phyloP scores from a whole-genome alignment of 2,797 vertebrate species.

The Geotrypetes seraphini region DNA sequence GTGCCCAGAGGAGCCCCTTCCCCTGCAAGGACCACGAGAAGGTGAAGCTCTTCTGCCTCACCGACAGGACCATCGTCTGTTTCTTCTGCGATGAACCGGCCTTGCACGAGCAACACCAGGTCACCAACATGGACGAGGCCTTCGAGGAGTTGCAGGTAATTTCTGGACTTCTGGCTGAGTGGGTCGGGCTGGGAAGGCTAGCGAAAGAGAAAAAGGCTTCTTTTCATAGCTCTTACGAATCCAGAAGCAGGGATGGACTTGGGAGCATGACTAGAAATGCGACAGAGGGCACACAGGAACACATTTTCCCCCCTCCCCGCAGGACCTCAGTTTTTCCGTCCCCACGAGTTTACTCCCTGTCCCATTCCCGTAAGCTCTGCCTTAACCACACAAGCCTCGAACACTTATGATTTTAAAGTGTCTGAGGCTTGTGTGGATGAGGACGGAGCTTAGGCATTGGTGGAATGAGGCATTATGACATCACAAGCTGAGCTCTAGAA shows the following conservation, averaged over 20 bases:
- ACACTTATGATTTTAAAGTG: too few species aligned
- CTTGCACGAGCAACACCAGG: constrained; percentile 90
- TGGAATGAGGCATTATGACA: neutral
- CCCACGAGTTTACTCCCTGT: too few species aligned
- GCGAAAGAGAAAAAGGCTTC: neutral
- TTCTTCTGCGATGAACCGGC: constrained; percentile 96
- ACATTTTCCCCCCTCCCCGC: too few species aligned
- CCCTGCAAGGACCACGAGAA: constrained; percentile 94
- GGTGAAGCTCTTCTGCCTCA: constrained; percentile 96
- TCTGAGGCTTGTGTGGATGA: too few species aligned
- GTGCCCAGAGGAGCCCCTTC: constrained; percentile 77
- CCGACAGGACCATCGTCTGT: constrained; percentile 85
- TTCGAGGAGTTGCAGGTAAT: constrained; percentile 93
- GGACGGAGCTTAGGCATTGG: constrained; percentile 5
- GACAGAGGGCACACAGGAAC: too few species aligned
- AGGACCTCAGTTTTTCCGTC: too few species aligned
- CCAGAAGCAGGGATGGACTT: neutral
- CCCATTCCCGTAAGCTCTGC: too few species aligned
- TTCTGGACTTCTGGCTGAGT: too few species aligned
- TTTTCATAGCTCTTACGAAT: neutral
- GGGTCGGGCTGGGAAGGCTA: accelerated
- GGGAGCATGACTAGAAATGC: neutral
- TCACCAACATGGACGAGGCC: constrained; percentile 89
- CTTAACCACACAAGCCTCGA: too few species aligned
- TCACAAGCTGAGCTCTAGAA: too few species aligned